phyloP scores from a whole-genome alignment of 2,113 vertebrate genomes.

The Taurulus bubalis region DNA sequence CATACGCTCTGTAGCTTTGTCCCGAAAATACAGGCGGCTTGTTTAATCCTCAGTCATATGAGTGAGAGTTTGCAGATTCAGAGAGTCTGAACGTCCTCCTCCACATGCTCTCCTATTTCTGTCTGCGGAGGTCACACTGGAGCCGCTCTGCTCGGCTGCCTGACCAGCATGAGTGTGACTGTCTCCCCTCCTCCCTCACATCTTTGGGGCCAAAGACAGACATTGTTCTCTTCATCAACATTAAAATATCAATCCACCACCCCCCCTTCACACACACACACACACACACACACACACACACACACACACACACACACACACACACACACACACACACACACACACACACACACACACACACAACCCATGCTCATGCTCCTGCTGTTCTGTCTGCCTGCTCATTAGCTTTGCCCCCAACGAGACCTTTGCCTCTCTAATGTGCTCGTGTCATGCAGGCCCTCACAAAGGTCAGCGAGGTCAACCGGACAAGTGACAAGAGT shows the following conservation, averaged over 20 bases:
- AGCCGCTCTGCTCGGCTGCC: slow-evolving; percentile 44
- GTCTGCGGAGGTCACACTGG: slow-evolving; percentile 52
- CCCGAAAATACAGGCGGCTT: slow-evolving; percentile 18
- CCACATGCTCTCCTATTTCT: slow-evolving; percentile 49
- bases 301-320: no score
- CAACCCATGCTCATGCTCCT: slow-evolving; percentile 28
- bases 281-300: background rate
- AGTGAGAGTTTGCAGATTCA: slow-evolving; percentile 33
- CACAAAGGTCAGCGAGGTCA: slow-evolving; percentile 52
- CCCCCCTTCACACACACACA: no score
- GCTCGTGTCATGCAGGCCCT: slow-evolving; percentile 12
- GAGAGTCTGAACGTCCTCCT: slow-evolving; percentile 55
- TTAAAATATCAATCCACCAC: slow-evolving; percentile 54
- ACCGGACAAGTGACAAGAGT: slow-evolving; percentile 16
- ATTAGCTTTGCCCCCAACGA: slow-evolving; percentile 40
- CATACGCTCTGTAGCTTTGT: slow-evolving; percentile 15
- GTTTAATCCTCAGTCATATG: slow-evolving; percentile 60
- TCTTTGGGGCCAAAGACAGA: slow-evolving; percentile 57
- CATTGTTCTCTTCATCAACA: slow-evolving; percentile 51
- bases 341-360: background rate
- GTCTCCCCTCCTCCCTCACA: slow-evolving; percentile 42
- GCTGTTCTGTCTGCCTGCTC: slow-evolving; percentile 22
- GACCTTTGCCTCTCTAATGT: slow-evolving; percentile 33
- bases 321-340: slow-evolving; percentile 1
- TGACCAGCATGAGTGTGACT: slow-evolving; percentile 44